These are phyloP conservation scores for Epizoanthus scotinus DNA, from an alignment of 92 coral and sea anemone genomes.

Conservation along the genomic window DNA sequence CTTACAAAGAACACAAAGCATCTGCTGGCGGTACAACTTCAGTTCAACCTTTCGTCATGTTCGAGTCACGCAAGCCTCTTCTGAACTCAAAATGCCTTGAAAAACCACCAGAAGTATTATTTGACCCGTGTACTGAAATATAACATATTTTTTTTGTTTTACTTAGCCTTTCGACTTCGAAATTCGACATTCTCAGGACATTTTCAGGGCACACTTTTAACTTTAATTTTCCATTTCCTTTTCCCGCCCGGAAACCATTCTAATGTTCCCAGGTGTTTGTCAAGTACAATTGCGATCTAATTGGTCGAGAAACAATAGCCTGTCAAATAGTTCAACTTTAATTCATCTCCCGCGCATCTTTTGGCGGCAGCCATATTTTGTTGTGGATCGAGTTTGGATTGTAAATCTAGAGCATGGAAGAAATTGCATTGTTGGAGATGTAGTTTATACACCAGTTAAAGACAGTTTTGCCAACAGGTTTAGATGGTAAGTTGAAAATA, in stretches of 20 bases:
- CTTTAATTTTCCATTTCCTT: background rate
- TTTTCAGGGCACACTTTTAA: background rate
- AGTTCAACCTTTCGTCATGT: conserved; percentile 3
- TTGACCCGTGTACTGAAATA: background rate
- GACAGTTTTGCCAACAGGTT: too few species aligned
- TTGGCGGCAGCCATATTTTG: too few species aligned
- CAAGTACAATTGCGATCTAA: background rate
- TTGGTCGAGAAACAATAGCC: conserved; percentile 8
- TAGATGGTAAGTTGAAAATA: too few species aligned
- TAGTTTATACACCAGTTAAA: too few species aligned
- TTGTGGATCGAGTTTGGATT: too few species aligned
- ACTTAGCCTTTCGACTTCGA: background rate
- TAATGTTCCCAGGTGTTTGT: background rate
- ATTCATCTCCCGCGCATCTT: background rate
- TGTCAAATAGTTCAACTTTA: too few species aligned
- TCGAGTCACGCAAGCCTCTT: conserved; percentile 10
- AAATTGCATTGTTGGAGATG: too few species aligned
- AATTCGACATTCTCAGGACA: background rate
- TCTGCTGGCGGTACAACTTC: background rate
- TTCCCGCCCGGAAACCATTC: too few species aligned
- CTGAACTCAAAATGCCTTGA: background rate
- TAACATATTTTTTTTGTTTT: background rate
- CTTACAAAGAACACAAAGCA: conserved; percentile 6
- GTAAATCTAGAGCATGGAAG: too few species aligned
- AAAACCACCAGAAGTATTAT: conserved; percentile 3